A percentile compares a stretch with the other conserved stretches of the same genome.
phyloP scores from a whole-genome alignment of 2,113 vertebrate genomes.

The Girardinichthys multiradiatus region DNA sequence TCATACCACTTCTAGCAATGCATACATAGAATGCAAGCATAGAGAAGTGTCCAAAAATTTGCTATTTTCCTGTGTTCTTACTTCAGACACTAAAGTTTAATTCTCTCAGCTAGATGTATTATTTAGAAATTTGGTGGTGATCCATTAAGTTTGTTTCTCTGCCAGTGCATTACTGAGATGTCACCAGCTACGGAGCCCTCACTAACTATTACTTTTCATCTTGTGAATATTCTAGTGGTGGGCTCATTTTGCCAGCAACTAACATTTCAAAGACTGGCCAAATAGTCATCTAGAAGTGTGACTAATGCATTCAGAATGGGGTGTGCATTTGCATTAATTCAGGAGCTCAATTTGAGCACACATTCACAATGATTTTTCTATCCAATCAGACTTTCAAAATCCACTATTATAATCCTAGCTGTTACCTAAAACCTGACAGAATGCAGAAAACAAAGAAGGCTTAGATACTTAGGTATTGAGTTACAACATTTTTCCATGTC shows the following conservation, averaged over 20 bases:
- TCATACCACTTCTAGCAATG: neutral
- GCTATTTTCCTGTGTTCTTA: neutral
- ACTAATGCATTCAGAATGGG: conserved; percentile 14
- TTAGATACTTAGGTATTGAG: neutral
- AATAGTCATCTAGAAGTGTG: neutral
- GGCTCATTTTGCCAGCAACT: neutral
- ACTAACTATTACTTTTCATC: neutral
- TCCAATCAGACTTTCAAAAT: neutral
- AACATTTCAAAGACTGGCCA: conserved; percentile 1
- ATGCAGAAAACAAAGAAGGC: neutral
- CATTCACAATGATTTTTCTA: neutral
- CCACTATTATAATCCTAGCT: neutral
- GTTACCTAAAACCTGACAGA: neutral
- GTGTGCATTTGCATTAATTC: conserved; percentile 31
- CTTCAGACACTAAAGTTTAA: neutral
- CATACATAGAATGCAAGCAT: too few species aligned
- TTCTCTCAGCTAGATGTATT: neutral
- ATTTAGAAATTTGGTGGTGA: neutral
- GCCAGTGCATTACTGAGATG: neutral
- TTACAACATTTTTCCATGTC: neutral
- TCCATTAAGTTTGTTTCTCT: neutral
- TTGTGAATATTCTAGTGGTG: neutral
- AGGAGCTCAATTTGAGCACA: conserved; percentile 22
- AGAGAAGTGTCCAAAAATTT: neutral
- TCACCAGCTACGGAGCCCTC: too few species aligned